These are phyloP conservation scores for Philereme transversata DNA, from an alignment of 2,888 invertebrate genomes.

Conservation along the genomic window DNA sequence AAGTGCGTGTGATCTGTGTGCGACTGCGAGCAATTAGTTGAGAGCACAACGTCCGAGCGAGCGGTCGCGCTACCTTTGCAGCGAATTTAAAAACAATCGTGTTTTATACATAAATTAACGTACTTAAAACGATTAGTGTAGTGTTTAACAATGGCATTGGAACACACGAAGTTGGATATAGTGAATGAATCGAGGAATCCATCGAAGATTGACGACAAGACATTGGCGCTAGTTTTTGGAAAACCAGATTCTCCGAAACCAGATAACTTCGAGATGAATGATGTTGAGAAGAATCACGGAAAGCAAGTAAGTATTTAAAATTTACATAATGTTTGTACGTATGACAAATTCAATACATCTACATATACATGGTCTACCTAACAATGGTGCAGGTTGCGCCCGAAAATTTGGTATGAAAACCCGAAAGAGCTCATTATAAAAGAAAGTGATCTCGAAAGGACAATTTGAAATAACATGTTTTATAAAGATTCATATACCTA, in stretches of 20 bases:
- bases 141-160: slow-evolving; percentile 42
- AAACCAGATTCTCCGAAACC: slow-evolving; percentile 48
- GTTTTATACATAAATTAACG: not conserved
- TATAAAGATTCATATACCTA: too few species aligned
- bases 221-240: slow-evolving; percentile 67
- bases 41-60: slow-evolving; percentile 1
- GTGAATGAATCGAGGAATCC: slow-evolving; percentile 48
- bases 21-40: slow-evolving; percentile 1
- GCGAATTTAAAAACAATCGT: not conserved
- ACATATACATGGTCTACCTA: too few species aligned
- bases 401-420: too few species aligned
- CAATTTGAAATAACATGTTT: too few species aligned
- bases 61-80: slow-evolving; percentile 1
- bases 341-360: too few species aligned
- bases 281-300: slow-evolving; percentile 47
- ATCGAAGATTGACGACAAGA: slow-evolving; percentile 47
- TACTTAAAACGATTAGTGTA: not conserved
- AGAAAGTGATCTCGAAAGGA: too few species aligned
- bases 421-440: too few species aligned
- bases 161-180: slow-evolving; percentile 48
- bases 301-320: slow-evolving; percentile 25
- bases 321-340: too few species aligned
- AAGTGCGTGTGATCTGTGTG: not conserved
- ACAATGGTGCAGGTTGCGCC: too few species aligned
- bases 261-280: slow-evolving; percentile 30